Evolutionary conservation across 2,888 invertebrate genomes (phyloP), one percentile per base, ranked within the genome.

Genomic region (Diachrysia chrysitis): DNA sequence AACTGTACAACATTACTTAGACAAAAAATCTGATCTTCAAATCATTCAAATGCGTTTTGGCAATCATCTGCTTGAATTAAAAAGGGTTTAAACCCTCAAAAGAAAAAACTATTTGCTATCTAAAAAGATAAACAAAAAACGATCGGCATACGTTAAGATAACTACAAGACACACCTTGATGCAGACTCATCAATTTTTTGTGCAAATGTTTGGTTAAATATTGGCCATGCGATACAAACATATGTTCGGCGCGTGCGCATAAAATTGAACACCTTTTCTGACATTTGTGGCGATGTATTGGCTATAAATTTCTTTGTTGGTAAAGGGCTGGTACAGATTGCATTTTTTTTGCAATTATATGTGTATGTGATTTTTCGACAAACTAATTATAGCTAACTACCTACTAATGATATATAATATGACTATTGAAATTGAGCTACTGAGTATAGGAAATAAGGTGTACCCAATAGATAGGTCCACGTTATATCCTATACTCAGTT

Each of bases 241-340:
- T 88, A 89, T 91, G 91, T 85, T 84, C 29, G 7, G 56, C 92
- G 92, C 92, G 91, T 91, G 93, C 91, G 89, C 86, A 84, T 84
- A 74, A 78, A 76, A 76, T 80, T 55, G 85, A 87, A 89, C 94
- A 94, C 94, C 94, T 94, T 93, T 91, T 51, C 85, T 83, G 87
- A 87, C 91, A 91, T 93, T 93, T 92, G 92, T 87, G 75, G 86
- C 84, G 75, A 83, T 78, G 76, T 85, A 86, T 87, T 83, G 77
- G 74, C 69, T 72, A 71, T 76, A 73, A 78, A 66, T 72, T 71
- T 78, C 78, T 81, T 81, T 82, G 81, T 80, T 69, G 54, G 57
- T 84, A 81, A 72, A 69, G 58, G 63, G 64, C 61, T 79, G 73
- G 71, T 75, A 71, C 59, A 81, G 78, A 79, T 79, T 72, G 57